These are phyloP conservation scores for Plebejus anna DNA, from an alignment of 2,888 invertebrate genomes.

Conservation along the genomic window DNA sequence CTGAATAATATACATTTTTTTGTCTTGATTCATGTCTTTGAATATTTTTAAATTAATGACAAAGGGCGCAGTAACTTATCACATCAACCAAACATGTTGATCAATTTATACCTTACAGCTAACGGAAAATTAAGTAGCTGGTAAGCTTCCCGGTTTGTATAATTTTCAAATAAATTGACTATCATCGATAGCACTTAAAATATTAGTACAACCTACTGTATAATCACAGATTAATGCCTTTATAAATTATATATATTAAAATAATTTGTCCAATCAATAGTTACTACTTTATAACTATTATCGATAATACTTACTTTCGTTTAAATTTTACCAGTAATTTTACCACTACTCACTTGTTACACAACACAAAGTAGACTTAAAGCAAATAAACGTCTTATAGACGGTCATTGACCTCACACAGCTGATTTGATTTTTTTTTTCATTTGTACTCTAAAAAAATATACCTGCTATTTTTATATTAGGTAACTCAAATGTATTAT, in stretches of 20 bases:
- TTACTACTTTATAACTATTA: background rate
- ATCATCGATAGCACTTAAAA: slow-evolving; percentile 8
- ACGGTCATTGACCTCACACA: no score
- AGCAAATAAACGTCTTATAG: no score
- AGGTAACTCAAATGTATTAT: no score
- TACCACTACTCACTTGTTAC: no score
- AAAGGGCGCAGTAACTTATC: background rate
- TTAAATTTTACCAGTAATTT: background rate
- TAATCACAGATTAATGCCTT: slow-evolving; percentile 10
- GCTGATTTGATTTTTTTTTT: no score
- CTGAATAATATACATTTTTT: no score
- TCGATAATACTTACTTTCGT: background rate
- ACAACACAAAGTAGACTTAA: no score
- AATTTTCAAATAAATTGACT: slow-evolving; percentile 8
- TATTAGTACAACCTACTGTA: background rate
- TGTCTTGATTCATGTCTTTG: no score
- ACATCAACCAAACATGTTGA: background rate
- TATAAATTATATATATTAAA: slow-evolving; percentile 4
- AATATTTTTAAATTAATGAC: background rate
- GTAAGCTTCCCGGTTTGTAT: background rate
- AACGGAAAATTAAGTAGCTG: background rate
- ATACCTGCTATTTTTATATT: no score
- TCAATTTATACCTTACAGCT: background rate
- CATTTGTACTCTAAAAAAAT: no score
- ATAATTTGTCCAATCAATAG: slow-evolving; percentile 1